Evolutionary conservation across 1,140 invertebrate species (phyloP), one percentile per base, ranked within the genome.

Genomic region (Ostrea edulis): DNA sequence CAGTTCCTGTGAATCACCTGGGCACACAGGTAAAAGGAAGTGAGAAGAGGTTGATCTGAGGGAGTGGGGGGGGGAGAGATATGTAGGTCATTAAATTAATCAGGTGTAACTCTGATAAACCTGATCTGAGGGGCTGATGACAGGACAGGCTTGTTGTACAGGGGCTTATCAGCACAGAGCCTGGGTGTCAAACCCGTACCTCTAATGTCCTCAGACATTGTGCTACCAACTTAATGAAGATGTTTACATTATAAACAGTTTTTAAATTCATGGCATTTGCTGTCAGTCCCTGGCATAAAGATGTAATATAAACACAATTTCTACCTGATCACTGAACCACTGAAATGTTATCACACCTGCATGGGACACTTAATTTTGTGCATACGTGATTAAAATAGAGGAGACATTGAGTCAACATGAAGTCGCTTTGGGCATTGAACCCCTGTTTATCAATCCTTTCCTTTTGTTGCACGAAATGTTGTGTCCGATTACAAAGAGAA

Each of bases 1-100:
- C 9, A 77, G 68, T 77, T 77, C 68, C 68, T 77, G 22, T 77
- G 68, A 77, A 77, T 77, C 68, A 77, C 68, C 68, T 77, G 68
- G 25, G 12, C 22, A 29, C 68, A 12, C 68, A 77, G 68, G 68
- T 77, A 25, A 77, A 77, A 77, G 65, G 65, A 71, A 71, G 65
- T 22, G 65, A 58, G 55, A 58, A 25, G 68, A 25, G 68, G 68
- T 77, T 77, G 68, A 77, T 77, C 11, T 11, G 14, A 35, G 29
- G 68, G 68, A 77, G 68, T 29, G 68, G 68, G 35, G 68, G 68
- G 35, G 35, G 35, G 25, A 77, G n/a, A 77, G 25, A 77, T 29
- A 77, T 14, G 25, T 77, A 77, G 68, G 68, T 77, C 68, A 77
- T 29, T 77, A 25, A 77, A 77, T 77, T 29, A 77, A 77, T 77